Conservation (phyloP, 2,797 vertebrate species). For the Tokudaia muenninki region DNA sequence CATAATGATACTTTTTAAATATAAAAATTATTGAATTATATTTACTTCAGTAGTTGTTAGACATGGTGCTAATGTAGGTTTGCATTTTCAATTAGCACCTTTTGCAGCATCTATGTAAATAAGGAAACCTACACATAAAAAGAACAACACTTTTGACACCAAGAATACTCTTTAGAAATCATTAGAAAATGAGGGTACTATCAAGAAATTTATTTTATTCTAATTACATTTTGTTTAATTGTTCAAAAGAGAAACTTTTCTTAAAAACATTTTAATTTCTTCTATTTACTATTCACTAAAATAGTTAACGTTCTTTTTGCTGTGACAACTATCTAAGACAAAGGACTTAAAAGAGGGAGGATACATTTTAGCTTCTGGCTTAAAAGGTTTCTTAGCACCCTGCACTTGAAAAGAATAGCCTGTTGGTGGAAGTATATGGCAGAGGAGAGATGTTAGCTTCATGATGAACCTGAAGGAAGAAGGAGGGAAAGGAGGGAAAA, state of each 20-base stretch:
- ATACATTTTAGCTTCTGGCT: background rate
- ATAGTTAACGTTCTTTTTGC: background rate
- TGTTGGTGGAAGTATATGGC: background rate
- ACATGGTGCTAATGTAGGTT: background rate
- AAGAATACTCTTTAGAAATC: background rate
- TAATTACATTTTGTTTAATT: constrained; percentile 15
- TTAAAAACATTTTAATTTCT: background rate
- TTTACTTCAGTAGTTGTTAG: background rate
- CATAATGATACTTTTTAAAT: background rate
- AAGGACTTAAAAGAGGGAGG: too few species aligned
- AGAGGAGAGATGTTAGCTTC: background rate
- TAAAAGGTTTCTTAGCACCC: background rate
- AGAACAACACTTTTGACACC: background rate
- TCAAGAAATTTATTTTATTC: constrained; percentile 2
- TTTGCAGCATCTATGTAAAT: background rate
- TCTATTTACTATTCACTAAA: background rate
- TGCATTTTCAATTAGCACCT: constrained; percentile 29
- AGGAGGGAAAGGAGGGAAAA: background rate
- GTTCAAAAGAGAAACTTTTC: background rate
- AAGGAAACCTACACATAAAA: background rate
- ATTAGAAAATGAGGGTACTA: background rate
- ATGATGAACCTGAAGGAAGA: background rate
- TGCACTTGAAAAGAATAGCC: background rate
- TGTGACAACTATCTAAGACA: background rate
- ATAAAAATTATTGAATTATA: constrained; percentile 7